Conservation (phyloP, 2,888 invertebrate genomes). For the Parelbella ahira region DNA sequence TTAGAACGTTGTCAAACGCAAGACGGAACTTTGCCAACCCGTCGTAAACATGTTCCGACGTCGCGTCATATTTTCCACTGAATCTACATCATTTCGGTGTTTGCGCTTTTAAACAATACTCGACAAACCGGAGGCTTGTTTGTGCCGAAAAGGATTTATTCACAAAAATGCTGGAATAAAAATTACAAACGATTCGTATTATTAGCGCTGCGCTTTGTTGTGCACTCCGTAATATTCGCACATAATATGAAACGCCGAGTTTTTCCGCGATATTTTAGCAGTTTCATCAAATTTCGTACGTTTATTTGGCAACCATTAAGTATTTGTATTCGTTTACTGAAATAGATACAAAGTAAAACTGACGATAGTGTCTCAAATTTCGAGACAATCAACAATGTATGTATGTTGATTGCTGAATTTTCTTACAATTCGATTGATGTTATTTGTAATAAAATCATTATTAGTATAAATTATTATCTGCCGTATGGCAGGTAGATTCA, state of each 20-base stretch:
- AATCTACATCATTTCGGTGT: conserved; percentile 36
- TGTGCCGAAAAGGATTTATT: conserved; percentile 17
- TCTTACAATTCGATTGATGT: too few species aligned
- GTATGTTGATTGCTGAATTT: too few species aligned
- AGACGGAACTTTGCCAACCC: conserved; percentile 39
- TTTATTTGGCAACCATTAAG: conserved; percentile 17
- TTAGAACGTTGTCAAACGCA: conserved; percentile 38
- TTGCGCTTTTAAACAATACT: conserved; percentile 31
- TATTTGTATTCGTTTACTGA: conserved; percentile 2
- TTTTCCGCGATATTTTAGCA: conserved; percentile 4
- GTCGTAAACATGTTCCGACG: conserved; percentile 44
- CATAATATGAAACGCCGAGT: conserved; percentile 10
- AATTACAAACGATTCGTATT: conserved; percentile 23
- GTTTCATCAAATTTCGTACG: conserved; percentile 14
- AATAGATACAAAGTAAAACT: conserved; percentile 1
- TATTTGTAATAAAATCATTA: too few species aligned
- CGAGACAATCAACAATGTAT: too few species aligned
- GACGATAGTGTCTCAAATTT: too few species aligned
- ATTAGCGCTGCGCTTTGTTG: conserved; percentile 18
- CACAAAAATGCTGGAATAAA: conserved; percentile 17
- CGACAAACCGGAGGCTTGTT: conserved; percentile 27
- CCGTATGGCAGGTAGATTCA: too few species aligned
- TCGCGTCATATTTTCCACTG: conserved; percentile 41
- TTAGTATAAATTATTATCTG: too few species aligned
- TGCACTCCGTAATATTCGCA: conserved; percentile 11